phyloP scores from a whole-genome alignment of 2,797 vertebrate genomes.

The Sebastes hubbsi region DNA sequence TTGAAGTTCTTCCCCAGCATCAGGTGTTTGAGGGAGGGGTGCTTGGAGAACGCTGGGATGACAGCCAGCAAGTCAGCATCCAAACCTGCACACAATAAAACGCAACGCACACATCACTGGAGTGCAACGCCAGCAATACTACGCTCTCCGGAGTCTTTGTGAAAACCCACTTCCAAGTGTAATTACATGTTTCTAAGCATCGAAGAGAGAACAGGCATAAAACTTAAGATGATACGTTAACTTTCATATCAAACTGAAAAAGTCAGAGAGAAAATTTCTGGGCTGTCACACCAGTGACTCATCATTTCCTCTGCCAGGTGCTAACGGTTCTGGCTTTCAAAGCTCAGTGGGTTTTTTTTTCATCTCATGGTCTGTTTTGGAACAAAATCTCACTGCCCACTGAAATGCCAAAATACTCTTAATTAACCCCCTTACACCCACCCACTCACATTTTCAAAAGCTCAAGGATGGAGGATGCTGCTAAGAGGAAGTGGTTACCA shows the following conservation, averaged over 20 bases:
- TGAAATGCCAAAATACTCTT: conserved; percentile 56
- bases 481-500: conserved; percentile 49
- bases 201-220: neutral
- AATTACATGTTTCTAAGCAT: conserved; percentile 6
- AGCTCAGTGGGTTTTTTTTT: neutral
- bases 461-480: conserved; percentile 41
- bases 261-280: neutral
- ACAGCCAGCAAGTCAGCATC: conserved; percentile 89
- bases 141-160: neutral
- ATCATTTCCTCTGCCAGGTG: conserved; percentile 34
- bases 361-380: conserved; percentile 27
- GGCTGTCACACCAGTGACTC: conserved; percentile 20
- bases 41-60: conserved; percentile 87
- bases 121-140: conserved; percentile 1
- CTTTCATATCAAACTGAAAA: neutral
- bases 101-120: neutral
- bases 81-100: conserved; percentile 78
- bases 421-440: conserved; percentile 32
- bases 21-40: conserved; percentile 91
- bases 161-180: conserved; percentile 1
- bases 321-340: conserved; percentile 25
- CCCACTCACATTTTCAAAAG: conserved; percentile 47
- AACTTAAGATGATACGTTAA: conserved; percentile 4
- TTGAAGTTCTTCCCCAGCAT: conserved; percentile 94
- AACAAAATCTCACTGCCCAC: conserved; percentile 43